Conservation (phyloP, 2,888 invertebrate species). For the Synanthedon formicaeformis region DNA sequence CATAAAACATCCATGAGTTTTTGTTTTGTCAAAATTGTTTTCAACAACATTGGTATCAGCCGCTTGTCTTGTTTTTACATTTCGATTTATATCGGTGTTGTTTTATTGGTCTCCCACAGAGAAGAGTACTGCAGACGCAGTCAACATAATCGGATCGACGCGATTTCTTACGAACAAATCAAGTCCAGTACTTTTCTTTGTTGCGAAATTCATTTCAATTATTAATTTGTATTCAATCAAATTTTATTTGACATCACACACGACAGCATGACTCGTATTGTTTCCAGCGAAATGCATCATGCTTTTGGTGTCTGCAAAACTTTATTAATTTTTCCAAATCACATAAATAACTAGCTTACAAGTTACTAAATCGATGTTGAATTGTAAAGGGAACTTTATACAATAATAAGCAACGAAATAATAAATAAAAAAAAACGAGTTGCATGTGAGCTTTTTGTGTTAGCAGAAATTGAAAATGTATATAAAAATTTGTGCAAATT, state of each 20-base stretch:
- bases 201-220: constrained; percentile 18
- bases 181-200: constrained; percentile 49
- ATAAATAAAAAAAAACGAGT: constrained; percentile 23
- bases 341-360: constrained; percentile 26
- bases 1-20: constrained; percentile 29
- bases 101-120: constrained; percentile 31
- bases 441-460: constrained; percentile 68
- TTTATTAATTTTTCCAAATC: constrained; percentile 20
- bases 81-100: constrained; percentile 25
- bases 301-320: constrained; percentile 64
- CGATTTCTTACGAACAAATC: not conserved
- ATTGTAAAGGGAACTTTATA: not conserved
- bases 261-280: constrained; percentile 58
- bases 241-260: constrained; percentile 43
- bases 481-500: constrained; percentile 30
- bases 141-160: not conserved
- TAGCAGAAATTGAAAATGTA: constrained; percentile 22
- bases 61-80: constrained; percentile 49
- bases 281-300: constrained; percentile 61
- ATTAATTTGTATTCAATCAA: constrained; percentile 17
- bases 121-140: constrained; percentile 37
- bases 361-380: constrained; percentile 2
- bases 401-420: not conserved
- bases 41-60: constrained; percentile 36
- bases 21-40: constrained; percentile 36